Base-by-base conservation (phyloP, 2,888 invertebrate genomes). In the Cheilosia scutellata region DNA sequence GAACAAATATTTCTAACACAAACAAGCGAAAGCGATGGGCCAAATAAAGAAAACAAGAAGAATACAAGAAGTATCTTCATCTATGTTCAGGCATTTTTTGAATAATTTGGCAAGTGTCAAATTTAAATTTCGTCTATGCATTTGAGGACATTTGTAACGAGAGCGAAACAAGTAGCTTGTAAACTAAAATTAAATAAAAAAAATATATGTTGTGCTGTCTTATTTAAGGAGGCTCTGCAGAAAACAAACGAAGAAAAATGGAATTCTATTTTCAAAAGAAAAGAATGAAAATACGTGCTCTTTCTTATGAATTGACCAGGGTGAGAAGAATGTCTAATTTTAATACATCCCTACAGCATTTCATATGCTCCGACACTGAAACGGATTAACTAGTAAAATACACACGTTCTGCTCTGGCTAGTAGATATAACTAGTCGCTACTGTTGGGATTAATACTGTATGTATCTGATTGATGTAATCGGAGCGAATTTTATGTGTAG, bases 291-390 rank as follows among this genome's bases (percentile, higher is more conserved):
- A 75, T 70, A 68, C 55, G 40, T 76, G 40, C 29, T 79, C 53
- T 44, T 62, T 76, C 66, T 49, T 58, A 79, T 79, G 65, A 76
- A 72, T 77, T 82, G 68, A 72, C 82, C 82, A 82, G 86, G 86
- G 86, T 86, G 72, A 49, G 53, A 72, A 57, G 68, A 86, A 86
- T 77, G 49, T 86, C 82, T 86, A 86, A 86, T 77, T 86, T 86
- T 86, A 86, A 86, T 86, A 86, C 72, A 72, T 76, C 84, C 76
- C 66, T 86, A 58, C 65, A 51, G 63, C 53, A 58, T 53, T 66
- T 66, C 55, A 60, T 68, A 53, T 57, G 57, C 20, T 63, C 44
- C 37, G 47, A 60, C 55, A 55, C 25, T 49, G 57, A 82, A 70
- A 70, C 13, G 55, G 68, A 82, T 74, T 70, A 68, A 80, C 80